Evolutionary conservation across 92 coral and sea anemone genomes (phyloP), one percentile per base, ranked within the genome.

Genomic region (Parazoanthus darwini): DNA sequence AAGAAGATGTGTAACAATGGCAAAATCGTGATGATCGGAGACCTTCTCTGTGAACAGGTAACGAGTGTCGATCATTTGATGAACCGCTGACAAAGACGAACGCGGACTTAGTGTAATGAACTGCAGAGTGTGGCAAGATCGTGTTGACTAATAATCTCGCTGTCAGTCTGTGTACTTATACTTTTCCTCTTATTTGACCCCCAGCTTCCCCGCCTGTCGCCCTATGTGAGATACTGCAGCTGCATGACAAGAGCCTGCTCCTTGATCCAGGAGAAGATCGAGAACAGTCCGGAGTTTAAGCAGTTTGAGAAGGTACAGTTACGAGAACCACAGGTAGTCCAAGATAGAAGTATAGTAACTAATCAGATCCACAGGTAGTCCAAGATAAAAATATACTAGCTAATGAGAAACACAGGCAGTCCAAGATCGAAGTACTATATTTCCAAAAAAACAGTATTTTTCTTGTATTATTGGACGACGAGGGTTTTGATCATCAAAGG

Each of bases 1-100:
- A 95, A 91, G 92, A 97, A 97, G 90, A 95, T 93, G 98, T 91
- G 93, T 66, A 95, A 92, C 81, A 96, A 90, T 74, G 94, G 95
- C 16, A 92, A 92, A 39, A 95, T 97, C 77, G 86, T 91, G 36
- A 88, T 87, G 92, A 94, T 97, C 42, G 99, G 98, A 11, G 99
- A 97, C 80, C 90, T 97, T 80, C 94, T 97, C 77, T 97, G 99
- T 83, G 99, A 97, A 84, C 98, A 95, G 99, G 99, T 96, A 59
- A 88, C 91, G 2, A 23, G 35, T 42, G 50, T 39, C 10, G 43
- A 5, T 22, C 9, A 38, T 8, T 75, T 76, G 42, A 9, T 39
- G 15, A 63, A 63, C 8, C 70, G 26, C 26, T 63, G 26, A 25
- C 26, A 20, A 22, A 18, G 8, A 63, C 3, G 25, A 63, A 8